Evolutionary conservation across 2,888 invertebrate genomes (phyloP).

Genomic region (Nomada fabriciana): DNA sequence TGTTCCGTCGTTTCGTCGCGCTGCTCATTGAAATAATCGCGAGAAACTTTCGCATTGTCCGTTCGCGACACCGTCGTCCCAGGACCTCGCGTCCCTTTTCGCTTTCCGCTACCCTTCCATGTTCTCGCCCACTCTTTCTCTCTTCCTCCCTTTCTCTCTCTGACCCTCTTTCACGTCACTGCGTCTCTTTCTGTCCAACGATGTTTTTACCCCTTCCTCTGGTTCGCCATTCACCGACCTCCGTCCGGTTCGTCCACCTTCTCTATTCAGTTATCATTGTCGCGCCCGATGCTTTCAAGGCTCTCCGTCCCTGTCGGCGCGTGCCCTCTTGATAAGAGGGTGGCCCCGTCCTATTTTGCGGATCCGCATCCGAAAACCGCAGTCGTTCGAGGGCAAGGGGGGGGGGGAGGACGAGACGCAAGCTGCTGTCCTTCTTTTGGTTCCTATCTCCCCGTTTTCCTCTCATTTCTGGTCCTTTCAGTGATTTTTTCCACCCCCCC

Average conservation of each 20-base stretch:
- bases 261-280: constrained; percentile 33
- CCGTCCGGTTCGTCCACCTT: constrained; percentile 79
- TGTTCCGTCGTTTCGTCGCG: constrained; percentile 54
- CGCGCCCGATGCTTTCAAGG: constrained; percentile 15
- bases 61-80: constrained; percentile 57
- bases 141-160: constrained; percentile 29
- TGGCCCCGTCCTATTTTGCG: constrained; percentile 74
- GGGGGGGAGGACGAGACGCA: constrained; percentile 15
- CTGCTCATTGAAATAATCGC: constrained; percentile 62
- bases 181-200: constrained; percentile 38
- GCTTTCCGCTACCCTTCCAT: constrained; percentile 26
- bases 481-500: neutral
- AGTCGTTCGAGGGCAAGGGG: constrained; percentile 58
- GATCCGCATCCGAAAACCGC: constrained; percentile 76
- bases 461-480: constrained; percentile 3
- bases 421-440: constrained; percentile 7
- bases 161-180: neutral
- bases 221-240: constrained; percentile 62
- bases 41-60: constrained; percentile 62
- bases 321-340: constrained; percentile 68
- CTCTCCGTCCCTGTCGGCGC: constrained; percentile 33
- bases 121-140: neutral
- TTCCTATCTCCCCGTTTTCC: neutral
- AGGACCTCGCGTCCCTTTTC: constrained; percentile 62
- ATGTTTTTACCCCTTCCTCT: constrained; percentile 36